Base-by-base conservation (phyloP, 2,113 vertebrate genomes). In the Acinonyx jubatus region DNA sequence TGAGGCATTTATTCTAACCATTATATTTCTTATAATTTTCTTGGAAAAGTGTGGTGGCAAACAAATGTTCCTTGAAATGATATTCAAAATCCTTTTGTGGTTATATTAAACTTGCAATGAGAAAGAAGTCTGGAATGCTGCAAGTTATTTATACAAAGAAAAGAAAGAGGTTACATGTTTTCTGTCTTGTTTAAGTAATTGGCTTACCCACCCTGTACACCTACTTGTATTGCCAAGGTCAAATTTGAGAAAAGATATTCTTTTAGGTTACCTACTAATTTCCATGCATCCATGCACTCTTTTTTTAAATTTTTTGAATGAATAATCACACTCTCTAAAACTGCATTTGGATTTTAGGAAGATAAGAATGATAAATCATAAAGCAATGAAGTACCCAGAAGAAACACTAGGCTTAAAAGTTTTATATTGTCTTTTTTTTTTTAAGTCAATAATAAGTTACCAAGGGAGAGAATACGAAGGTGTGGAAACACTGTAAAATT, bases 291-390 rank as follows among this genome's bases (percentile, higher is more conserved):
- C 33, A 65, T 33, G 25, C 19, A 85, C 91, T 74, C 55, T 90
- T 88, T 76, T 13, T 45, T 38, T 71, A 2, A 45, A 89, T 94
- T 79, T 50, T 96, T 48, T 8, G 66, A 66, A 31, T 89, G 65
- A 96, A 38, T 74, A 96, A 89, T 74, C 25, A 88, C 16, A 84
- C 23, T 84, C 23, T 86, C 38, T 89, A 89, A 91, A 93, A 91
- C 5, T 73, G 6, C 29, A 63, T 55, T 80, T 91, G 65, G n/a
- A 41, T 45, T 96, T 91, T 84, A 66, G 36, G 69, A 41, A 84
- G 78, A 61, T 33, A 88, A 88, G 52, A 96, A 91, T 87, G 69
- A 12, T 79, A 87, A 94, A 83, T 84, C 19, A 31, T 83, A 65
- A 71, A 92, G 38, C 83, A 84, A 36, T 84, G 12, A 84, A 80